Base-by-base conservation (phyloP, 1,140 invertebrate genomes). In the Agraylea sexmaculata region DNA sequence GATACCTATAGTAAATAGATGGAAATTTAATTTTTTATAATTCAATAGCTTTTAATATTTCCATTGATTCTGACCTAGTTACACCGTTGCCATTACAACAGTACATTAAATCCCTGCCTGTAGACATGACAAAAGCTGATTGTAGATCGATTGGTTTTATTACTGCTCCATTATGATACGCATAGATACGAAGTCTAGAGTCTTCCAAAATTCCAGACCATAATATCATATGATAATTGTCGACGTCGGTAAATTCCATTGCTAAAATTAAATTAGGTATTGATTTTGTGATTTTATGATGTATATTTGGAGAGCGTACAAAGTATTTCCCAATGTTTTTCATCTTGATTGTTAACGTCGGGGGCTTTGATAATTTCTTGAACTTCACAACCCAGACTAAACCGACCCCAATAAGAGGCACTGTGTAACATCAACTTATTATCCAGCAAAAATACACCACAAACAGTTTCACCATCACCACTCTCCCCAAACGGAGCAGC, bases 171-270 rank as follows among this genome's bases (percentile, higher is more conserved):
- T 69, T 59, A 15, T 67, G 68, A 35, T 70, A 69, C 34, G 76
- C 76, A 29, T 80, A 70, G 3, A 86, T 57, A 8, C 79, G 55
- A 60, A 90, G 70, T 18, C 66, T 59, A 16, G 78, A 71, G 34
- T 87, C 75, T 29, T 88, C 86, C 25, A 87, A 69, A 36, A 74
- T 74, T 6, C 83, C 83, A 29, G 74, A 79, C 86, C 86, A 89
- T 54, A 82, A 83, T 2, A 82, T 64, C 12, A 84, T 68, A 42
- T 74, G 64, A 51, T 82, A 83, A 43, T 82, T 75, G n/a, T 73
- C 68, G n/a, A 80, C 54, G 43, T 70, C 74, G 1, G 70, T 66
- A 52, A 83, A 86, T 48, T 87, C 78, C 62, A 89, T 79, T 12
- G 62, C 78, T 81, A 47, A 12, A 52, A 20, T 15, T 37, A 42